Evolutionary conservation across 30 jellyfish, hydroid and myxozoan species (phyloP), one percentile per base, ranked within the genome.

Genomic region (Haliclystus octoradiatus): DNA sequence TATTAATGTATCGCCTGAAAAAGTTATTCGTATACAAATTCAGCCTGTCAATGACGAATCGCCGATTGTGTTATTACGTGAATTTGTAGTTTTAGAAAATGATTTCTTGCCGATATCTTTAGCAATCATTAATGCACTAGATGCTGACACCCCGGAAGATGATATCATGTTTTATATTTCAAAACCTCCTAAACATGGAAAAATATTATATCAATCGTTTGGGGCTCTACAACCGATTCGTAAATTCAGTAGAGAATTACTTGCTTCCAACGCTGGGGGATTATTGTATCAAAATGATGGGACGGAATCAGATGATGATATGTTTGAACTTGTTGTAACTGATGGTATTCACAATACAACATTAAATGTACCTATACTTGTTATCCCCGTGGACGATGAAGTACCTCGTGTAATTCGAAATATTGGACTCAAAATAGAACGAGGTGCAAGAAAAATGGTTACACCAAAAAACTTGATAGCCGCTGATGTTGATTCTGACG

Each of bases 311-410:
- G 64, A 34, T 15, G 33, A 46, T 30, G 99, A 91, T 70, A 61
- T 81, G 24, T 91, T 91, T 67, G 72, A 67, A 52, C 28, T 91
- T 30, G 30, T 68, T 2, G 99, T 91, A 5, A 52, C 81, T 5
- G 99, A 91, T 71, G 99, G 99, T 24, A 79, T 75, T 5, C 99
- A 91, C 57, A 83, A 76, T 33, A 89, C 72, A 26, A 66, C 87
- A 1, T 63, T 80, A 14, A 69, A 34, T 26, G 93, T 91, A 26
- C 74, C 80, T 2, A 81, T 91, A 30, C 76, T 49, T 40, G 74
- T 91, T 27, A 83, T 91, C 22, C 65, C 99, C 22, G 92, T 91
- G 53, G 99, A 91, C 60, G 99, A 91, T 63, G 99, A 91, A 72
- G 67, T 76, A 1, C 99, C 99, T 26, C 94, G 93, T 65, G 50